Evolutionary conservation across 2,113 vertebrate genomes (phyloP).

Genomic region (Herpailurus yagouaroundi): DNA sequence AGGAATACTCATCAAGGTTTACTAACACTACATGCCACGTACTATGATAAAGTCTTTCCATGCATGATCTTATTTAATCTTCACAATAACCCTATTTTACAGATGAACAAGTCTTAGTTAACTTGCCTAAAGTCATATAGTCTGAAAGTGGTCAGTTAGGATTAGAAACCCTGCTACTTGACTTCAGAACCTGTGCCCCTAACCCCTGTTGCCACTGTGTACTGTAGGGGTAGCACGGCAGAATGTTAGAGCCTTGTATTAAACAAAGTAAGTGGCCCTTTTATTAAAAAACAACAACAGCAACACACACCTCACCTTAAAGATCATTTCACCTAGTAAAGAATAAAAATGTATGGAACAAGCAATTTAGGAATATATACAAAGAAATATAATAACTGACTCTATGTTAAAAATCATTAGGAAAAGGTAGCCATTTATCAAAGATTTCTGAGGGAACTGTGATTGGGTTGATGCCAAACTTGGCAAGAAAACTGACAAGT

Average conservation of each 20-base stretch:
- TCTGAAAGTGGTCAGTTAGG: not conserved
- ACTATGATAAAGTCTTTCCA: not conserved
- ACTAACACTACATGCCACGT: not conserved
- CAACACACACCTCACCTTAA: not conserved
- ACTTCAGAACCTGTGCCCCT: not conserved
- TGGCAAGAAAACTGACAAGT: not conserved
- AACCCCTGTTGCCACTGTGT: not conserved
- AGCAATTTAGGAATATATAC: not conserved
- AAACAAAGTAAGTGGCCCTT: not conserved
- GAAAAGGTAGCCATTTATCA: not conserved
- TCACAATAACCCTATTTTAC: not conserved
- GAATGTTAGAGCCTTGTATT: no score
- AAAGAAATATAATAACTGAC: slow-evolving; percentile 6
- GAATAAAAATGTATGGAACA: not conserved
- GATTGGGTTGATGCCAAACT: not conserved
- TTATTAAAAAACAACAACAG: not conserved
- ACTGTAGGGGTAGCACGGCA: no score
- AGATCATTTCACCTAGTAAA: slow-evolving; percentile 24
- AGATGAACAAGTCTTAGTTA: not conserved
- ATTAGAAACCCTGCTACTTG: not conserved
- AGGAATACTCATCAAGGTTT: not conserved
- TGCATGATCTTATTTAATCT: not conserved
- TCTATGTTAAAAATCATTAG: not conserved
- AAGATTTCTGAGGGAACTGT: not conserved
- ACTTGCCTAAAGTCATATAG: not conserved